Conservation (phyloP, 30 jellyfish, hydroid and myxozoan genomes). For the Turritopsis rubra region DNA sequence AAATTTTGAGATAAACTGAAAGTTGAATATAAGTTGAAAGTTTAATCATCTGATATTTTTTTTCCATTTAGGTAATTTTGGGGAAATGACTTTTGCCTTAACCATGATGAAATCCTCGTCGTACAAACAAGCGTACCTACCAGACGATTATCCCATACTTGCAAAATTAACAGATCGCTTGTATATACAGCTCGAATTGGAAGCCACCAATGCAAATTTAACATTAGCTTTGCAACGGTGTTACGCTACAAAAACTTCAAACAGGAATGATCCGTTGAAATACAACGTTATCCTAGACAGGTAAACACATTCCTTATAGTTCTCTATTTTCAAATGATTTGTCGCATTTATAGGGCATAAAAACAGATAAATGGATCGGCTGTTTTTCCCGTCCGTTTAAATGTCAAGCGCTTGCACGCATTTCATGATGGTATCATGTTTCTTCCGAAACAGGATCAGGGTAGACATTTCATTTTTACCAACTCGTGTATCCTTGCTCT, state of each 20-base stretch:
- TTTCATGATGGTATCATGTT: too few relatives aligned
- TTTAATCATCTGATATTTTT: too few relatives aligned
- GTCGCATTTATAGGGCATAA: not conserved
- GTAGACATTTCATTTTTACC: too few relatives aligned
- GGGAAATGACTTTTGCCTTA: not conserved
- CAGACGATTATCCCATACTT: not conserved
- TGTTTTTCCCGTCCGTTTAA: too few relatives aligned
- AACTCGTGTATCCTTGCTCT: too few relatives aligned
- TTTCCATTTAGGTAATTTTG: not conserved
- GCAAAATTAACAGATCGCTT: not conserved
- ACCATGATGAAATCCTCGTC: constrained; percentile 2
- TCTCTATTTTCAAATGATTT: not conserved
- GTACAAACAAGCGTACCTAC: not conserved
- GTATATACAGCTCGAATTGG: not conserved
- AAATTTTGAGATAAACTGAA: too few relatives aligned
- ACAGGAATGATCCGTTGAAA: not conserved
- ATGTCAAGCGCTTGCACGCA: too few relatives aligned
- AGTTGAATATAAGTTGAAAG: too few relatives aligned
- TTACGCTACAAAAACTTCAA: constrained; percentile 1
- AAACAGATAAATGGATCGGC: not conserved
- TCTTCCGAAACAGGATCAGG: not conserved
- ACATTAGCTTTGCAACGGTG: not conserved
- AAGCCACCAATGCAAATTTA: not conserved
- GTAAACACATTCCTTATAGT: not conserved
- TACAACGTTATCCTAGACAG: not conserved